phyloP scores from a whole-genome alignment of 2,888 invertebrate species.

The Toxonevra muliebris region DNA sequence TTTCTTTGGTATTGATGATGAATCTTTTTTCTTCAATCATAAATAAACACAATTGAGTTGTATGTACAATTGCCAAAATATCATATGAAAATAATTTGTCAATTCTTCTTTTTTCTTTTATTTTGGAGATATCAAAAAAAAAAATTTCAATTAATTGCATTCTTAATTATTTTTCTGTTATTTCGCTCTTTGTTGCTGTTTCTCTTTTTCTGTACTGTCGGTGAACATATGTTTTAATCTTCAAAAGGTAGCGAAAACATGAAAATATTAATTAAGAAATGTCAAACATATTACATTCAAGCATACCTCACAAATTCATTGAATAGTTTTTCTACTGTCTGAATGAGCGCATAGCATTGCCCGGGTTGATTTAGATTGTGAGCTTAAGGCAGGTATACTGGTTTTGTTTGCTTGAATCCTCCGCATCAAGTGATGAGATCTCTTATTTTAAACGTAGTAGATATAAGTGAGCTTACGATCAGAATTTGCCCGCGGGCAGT shows the following conservation, averaged over 20 bases:
- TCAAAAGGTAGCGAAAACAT: conserved; percentile 63
- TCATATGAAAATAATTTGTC: conserved; percentile 31
- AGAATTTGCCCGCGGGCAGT: too few relatives aligned
- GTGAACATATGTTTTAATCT: conserved; percentile 54
- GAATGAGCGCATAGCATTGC: too few relatives aligned
- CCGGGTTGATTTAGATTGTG: too few relatives aligned
- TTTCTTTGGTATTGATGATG: too few relatives aligned
- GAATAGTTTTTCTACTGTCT: too few relatives aligned
- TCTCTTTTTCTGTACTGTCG: conserved; percentile 24
- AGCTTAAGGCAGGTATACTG: too few relatives aligned
- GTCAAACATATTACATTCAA: conserved; percentile 44
- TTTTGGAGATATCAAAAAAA: conserved; percentile 6
- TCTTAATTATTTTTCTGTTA: conserved; percentile 57
- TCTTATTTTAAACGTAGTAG: too few relatives aligned
- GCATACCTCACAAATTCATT: too few relatives aligned
- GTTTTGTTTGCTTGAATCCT: too few relatives aligned
- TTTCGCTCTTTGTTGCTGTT: conserved; percentile 31
- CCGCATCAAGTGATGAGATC: too few relatives aligned
- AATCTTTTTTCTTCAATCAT: too few relatives aligned
- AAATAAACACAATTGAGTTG: conserved; percentile 22
- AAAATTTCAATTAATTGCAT: conserved; percentile 38
- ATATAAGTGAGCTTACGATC: too few relatives aligned
- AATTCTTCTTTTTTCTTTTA: neutral
- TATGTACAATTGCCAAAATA: conserved; percentile 31
- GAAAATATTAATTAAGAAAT: conserved; percentile 60